phyloP scores from a whole-genome alignment of 1,140 invertebrate genomes.

The Steinernema khuongi region DNA sequence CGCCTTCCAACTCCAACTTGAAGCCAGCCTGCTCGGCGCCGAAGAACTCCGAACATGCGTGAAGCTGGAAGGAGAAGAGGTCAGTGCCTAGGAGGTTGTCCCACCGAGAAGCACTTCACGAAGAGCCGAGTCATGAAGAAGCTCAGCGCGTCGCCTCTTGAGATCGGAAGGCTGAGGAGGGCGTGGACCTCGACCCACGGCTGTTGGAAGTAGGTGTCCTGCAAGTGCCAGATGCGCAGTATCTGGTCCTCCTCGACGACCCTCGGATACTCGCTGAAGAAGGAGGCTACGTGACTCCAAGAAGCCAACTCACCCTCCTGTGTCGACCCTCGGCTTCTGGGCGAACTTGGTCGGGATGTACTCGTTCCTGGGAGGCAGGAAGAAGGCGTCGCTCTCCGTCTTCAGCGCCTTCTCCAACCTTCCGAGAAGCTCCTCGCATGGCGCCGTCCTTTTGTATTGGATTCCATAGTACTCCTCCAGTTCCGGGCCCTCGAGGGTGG shows the following conservation, averaged over 20 bases:
- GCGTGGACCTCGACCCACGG: constrained; percentile 79
- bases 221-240: constrained; percentile 85
- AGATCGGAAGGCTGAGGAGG: constrained; percentile 69
- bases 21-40: too few relatives aligned
- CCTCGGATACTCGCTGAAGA: constrained; percentile 63
- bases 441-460: constrained; percentile 72
- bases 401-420: constrained; percentile 28
- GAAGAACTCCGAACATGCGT: too few relatives aligned
- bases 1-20: too few relatives aligned
- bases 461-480: constrained; percentile 84
- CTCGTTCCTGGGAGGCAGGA: constrained; percentile 76
- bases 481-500: constrained; percentile 60
- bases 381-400: constrained; percentile 64
- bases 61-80: too few relatives aligned
- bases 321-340: constrained; percentile 66
- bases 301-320: constrained; percentile 63
- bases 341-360: constrained; percentile 83
- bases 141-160: constrained; percentile 76
- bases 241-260: constrained; percentile 75
- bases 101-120: constrained; percentile 64
- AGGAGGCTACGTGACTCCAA: too few relatives aligned
- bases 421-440: constrained; percentile 59
- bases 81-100: too few relatives aligned
- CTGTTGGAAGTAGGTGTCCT: constrained; percentile 77
- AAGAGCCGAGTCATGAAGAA: constrained; percentile 78